Evolutionary conservation across 2,797 vertebrate genomes (phyloP), one percentile per base, ranked within the genome.

Genomic region (Phataginus tetradactyla): DNA sequence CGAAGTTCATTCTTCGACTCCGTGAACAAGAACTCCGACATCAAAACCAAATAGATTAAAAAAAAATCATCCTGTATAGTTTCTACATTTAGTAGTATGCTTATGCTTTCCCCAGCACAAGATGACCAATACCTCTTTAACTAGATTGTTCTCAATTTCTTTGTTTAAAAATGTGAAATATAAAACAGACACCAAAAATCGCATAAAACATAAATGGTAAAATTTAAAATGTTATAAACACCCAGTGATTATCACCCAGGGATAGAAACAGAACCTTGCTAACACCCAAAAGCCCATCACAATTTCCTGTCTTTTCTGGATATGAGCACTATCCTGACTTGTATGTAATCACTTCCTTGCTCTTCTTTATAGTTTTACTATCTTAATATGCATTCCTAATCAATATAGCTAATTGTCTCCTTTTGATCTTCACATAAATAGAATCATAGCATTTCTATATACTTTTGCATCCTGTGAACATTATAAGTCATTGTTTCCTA

Each of bases 61-160:
- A 45, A 45, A 45, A 45, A 45, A 45, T 2, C 45, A 45, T 45
- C 45, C 45, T 8, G 21, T 53, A 71, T 63, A 89, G 18, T 81
- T 80, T 92, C 74, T 78, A 20, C 21, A 68, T 93, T 78, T 89
- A 69, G 32, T 80, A 74, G 2, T 92, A 51, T 74, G 45, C 39
- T 64, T 72, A 45, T 88, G 13, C 8, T 15, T 90, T 79, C 15
- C 57, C 23, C 34, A 78, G 37, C 4, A 75, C 39, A 64, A 63
- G 12, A 32, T 61, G 80, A 34, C 90, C 10, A 10, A 14, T 71
- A 79, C 39, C 27, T 69, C 37, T 64, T 90, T 63, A 84, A 27
- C 37, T 92, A 39, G 64, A 61, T 94, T 94, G 74, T 39, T 71
- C 39, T 69, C 72, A 71, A 49, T 42, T 42, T 83, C n/a, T 94